Base-by-base conservation (phyloP, 2,888 invertebrate genomes). In the Dioctria rufipes region DNA sequence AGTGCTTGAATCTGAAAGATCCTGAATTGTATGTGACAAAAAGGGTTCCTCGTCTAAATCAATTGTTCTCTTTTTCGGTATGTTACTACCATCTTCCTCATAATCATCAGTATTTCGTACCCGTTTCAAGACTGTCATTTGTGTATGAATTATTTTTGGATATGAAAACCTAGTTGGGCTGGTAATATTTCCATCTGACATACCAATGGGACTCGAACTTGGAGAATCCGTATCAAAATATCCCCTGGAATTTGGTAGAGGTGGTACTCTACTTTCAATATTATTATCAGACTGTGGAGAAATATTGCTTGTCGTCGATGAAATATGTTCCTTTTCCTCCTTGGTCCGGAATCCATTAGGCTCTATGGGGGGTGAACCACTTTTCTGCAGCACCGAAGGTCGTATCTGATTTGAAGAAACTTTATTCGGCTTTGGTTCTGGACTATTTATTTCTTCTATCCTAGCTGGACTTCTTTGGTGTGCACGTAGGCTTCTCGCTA, bases 401-500 rank as follows among this genome's bases (percentile, higher is more conserved):
- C 77, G 60, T 6, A 43, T 51, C 54, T 67, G 43, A 51, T 25
- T 25, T 61, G 65, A 46, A n/a, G 58, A 60, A 51, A 63, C 49
- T 65, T 63, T 51, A 13, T 78, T 49, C 3, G 8, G 49, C 6
- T 51, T 51, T 4, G 11, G 65, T 2, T 25, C 11, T 39, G 65
- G 71, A 71, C 78, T 63, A 5, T 78, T 37, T 37, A 49, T 51
- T 49, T 65, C 65, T 51, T 65, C 43, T 39, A 63, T 65, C 6
- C 51, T 11, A 40, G 65, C 63, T 39, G 51, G 63, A 49, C 54
- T 78, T 65, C 67, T 46, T 58, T 61, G 67, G n/a, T 60, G 69
- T 60, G 84, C 85, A 2, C 86, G 87, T 39, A 89, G 83, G 83
- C 86, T 85, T 77, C 87, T 87, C 0, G 85, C 87, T 0, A 87